phyloP scores from a whole-genome alignment of 2,113 vertebrate genomes.

The Malurus alboscapulatus region DNA sequence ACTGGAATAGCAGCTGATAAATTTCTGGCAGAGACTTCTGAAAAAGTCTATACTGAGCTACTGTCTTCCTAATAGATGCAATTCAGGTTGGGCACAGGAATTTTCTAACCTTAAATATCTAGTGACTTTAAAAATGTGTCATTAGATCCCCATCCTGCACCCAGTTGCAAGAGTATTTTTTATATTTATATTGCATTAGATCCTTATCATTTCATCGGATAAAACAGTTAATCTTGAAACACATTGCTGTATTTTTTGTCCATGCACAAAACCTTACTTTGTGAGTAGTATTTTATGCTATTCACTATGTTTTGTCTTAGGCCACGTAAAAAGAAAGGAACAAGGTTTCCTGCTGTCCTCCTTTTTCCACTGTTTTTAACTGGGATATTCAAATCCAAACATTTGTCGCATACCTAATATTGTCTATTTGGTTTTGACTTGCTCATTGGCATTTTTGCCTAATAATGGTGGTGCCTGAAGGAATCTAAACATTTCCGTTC shows the following conservation, averaged over 20 bases:
- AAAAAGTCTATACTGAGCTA: not conserved
- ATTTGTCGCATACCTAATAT: not conserved
- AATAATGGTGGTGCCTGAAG: not conserved
- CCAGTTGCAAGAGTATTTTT: not conserved
- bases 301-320: not conserved
- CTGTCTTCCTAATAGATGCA: not conserved
- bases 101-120: not conserved
- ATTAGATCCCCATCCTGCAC: not conserved
- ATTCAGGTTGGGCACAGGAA: not conserved
- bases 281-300: not conserved
- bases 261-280: not conserved
- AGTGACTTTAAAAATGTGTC: not conserved
- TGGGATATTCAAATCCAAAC: not conserved
- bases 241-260: not conserved
- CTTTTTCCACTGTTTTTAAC: not conserved
- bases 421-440: conserved; percentile 13
- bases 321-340: not conserved
- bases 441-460: not conserved
- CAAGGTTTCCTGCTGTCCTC: not conserved
- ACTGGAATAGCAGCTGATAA: not conserved
- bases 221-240: not conserved
- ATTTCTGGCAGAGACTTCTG: not conserved
- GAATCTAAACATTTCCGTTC: not conserved
- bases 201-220: not conserved
- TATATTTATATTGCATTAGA: not conserved